Percentiles rank a stretch among this genome's conserved stretches.
These are phyloP conservation scores for Operophtera brumata DNA, from an alignment of 2,888 invertebrate genomes.

Conservation along the genomic window DNA sequence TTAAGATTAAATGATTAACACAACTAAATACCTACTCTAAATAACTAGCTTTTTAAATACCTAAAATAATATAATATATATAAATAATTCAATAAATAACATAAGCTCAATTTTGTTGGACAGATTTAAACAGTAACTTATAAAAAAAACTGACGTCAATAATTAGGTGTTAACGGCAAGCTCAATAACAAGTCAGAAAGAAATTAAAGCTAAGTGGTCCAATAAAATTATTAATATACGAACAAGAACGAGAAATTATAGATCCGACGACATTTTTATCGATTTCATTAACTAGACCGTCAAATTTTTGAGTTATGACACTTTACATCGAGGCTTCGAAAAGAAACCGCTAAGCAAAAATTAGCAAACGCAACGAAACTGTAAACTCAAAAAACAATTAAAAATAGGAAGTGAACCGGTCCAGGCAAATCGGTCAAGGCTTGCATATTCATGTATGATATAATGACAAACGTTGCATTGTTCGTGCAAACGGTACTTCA, in stretches of 20 bases:
- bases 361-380: constrained; percentile 16
- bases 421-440: constrained; percentile 31
- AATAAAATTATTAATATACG: background rate
- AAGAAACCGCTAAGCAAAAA: constrained; percentile 22
- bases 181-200: background rate
- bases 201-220: background rate
- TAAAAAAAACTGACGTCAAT: no score
- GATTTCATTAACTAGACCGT: background rate
- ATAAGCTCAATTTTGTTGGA: no score
- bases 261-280: background rate
- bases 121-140: no score
- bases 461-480: constrained; percentile 21
- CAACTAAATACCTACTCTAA: no score
- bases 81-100: no score
- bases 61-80: no score
- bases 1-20: no score
- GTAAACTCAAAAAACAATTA: constrained; percentile 28
- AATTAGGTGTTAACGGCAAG: background rate
- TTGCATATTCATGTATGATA: constrained; percentile 19
- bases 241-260: background rate
- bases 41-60: no score
- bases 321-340: constrained; percentile 1
- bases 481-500: constrained; percentile 14
- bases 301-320: background rate
- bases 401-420: constrained; percentile 29